Conservation (phyloP, 2,888 invertebrate genomes). For the Sinhomidia bicolor region DNA sequence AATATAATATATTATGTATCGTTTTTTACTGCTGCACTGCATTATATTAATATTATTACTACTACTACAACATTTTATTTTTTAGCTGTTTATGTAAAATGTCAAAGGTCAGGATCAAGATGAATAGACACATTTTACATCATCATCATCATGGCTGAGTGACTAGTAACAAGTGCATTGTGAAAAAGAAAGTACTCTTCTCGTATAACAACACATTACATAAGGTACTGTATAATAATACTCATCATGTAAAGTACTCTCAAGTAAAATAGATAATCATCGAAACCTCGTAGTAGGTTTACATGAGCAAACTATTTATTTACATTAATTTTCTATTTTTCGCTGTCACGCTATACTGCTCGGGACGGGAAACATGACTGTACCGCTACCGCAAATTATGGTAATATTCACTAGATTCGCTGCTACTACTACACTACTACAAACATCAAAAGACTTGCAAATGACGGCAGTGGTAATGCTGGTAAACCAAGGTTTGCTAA, state of each 20-base stretch:
- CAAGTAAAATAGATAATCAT: too few relatives aligned
- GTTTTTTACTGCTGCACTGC: conserved; percentile 22
- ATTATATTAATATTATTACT: conserved; percentile 7
- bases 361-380: not conserved
- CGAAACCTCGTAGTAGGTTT: too few relatives aligned
- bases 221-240: not conserved
- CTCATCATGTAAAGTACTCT: too few relatives aligned
- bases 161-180: not conserved
- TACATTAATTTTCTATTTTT: conserved; percentile 44
- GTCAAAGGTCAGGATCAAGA: conserved; percentile 53
- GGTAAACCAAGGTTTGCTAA: not conserved
- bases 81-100: conserved; percentile 18
- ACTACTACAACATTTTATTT: not conserved
- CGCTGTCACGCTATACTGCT: conserved; percentile 44
- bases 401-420: too few relatives aligned
- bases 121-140: conserved; percentile 34
- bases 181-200: not conserved
- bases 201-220: not conserved
- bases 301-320: conserved; percentile 38
- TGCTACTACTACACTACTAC: not conserved
- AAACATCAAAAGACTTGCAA: not conserved
- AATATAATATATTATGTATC: not conserved
- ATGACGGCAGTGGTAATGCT: not conserved
- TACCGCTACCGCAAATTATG: not conserved
- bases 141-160: conserved; percentile 33